These are phyloP conservation scores for Ranitomeya variabilis DNA, from an alignment of 2,113 vertebrate species.

Conservation along the genomic window DNA sequence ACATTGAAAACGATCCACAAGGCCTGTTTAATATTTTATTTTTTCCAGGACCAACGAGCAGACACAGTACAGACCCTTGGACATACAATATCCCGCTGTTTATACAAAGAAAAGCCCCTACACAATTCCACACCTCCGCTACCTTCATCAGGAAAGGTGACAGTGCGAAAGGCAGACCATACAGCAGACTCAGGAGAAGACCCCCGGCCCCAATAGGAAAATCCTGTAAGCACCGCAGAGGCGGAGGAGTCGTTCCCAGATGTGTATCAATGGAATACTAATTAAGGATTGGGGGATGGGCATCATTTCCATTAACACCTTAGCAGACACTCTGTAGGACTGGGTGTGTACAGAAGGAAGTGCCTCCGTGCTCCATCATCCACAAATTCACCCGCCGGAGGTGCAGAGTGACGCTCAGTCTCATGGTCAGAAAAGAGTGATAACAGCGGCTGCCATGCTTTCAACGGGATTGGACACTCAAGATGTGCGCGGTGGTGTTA, in stretches of 20 bases:
- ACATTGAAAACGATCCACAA: not conserved
- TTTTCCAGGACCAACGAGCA: not conserved
- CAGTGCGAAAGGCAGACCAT: too few species aligned
- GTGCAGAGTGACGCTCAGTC: not conserved
- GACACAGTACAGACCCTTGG: not conserved
- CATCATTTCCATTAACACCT: not conserved
- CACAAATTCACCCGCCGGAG: not conserved
- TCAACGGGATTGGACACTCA: slow-evolving; percentile 72
- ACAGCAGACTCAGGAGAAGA: too few species aligned
- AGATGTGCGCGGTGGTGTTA: slow-evolving; percentile 72
- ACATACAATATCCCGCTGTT: too few species aligned
- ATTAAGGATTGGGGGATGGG: not conserved
- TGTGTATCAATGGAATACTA: not conserved
- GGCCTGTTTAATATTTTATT: not conserved
- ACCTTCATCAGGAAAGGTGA: too few species aligned
- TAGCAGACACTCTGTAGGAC: not conserved
- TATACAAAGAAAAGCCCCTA: too few species aligned
- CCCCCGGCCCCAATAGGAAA: too few species aligned
- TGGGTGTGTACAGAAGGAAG: not conserved
- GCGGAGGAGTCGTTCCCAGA: not conserved
- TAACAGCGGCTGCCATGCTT: not conserved
- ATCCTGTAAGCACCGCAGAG: not conserved
- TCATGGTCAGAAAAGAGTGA: not conserved
- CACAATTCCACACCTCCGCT: not conserved
- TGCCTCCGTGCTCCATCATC: not conserved